These are phyloP conservation scores for Camelus bactrianus DNA, from an alignment of 2,113 vertebrate genomes.

Conservation along the genomic window DNA sequence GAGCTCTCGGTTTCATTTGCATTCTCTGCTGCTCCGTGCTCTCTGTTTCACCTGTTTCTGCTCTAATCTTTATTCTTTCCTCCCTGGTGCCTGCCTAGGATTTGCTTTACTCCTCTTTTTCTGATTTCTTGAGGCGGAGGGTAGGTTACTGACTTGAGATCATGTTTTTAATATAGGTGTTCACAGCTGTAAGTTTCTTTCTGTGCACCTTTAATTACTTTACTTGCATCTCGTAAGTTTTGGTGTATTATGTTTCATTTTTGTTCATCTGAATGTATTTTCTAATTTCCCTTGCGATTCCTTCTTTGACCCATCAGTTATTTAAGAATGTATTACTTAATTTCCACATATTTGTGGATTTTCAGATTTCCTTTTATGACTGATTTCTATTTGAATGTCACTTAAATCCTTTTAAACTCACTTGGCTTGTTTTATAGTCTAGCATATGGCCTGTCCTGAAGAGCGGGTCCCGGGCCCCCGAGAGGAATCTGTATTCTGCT, in stretches of 20 bases:
- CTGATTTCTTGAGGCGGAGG: background rate
- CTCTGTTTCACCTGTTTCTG: background rate
- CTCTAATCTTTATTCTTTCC: background rate
- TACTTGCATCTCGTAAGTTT: background rate
- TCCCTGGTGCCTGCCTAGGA: background rate
- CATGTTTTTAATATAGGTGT: background rate
- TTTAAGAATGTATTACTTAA: background rate
- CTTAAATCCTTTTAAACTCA: background rate
- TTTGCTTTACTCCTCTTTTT: background rate
- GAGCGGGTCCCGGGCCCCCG: no score
- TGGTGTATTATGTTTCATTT: background rate
- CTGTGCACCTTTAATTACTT: background rate
- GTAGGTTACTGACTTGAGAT: background rate
- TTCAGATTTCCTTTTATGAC: background rate
- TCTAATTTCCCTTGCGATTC: background rate
- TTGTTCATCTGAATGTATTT: background rate
- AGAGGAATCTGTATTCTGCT: rapidly evolving
- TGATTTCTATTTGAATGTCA: background rate
- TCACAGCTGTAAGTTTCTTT: background rate
- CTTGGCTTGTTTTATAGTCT: background rate
- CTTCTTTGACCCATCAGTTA: background rate
- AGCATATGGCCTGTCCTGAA: background rate
- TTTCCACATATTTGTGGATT: background rate
- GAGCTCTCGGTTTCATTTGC: background rate
- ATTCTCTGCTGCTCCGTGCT: background rate